Base-by-base conservation (phyloP, 2,888 invertebrate genomes). In the Aleiodes leptofemur region DNA sequence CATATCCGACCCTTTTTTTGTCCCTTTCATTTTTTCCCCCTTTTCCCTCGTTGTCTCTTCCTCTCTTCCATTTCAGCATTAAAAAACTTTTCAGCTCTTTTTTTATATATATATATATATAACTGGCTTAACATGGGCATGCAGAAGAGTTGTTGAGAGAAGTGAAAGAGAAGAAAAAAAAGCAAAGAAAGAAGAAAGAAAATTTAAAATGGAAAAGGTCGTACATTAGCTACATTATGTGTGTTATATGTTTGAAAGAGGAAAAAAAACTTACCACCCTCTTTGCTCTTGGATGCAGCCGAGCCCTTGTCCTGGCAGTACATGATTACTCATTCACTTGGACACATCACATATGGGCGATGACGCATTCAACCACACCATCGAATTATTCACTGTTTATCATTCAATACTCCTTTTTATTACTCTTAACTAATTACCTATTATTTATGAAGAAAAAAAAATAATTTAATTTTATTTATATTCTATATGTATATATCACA, bases 281-380 rank as follows among this genome's bases (percentile, higher is more conserved):
- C 88, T 84, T 88, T 88, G 85, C 85, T 86, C 79, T 87, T 88
- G 68, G 87, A 86, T 82, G 87, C 83, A 78, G 87, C 82, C 78
- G 88, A 87, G 82, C 86, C 83, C 86, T 88, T 88, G 84, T 88
- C 88, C 82, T 86, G 88, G 83, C 87, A 88, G 83, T 88, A 88
- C 88, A 88, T 88, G 86, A 83, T 88, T 87, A 87, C 82, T 88
- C 85, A 87, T 87, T 85, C 83, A 83, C 80, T 84, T 80, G 81
- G 79, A 82, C 80, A 80, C 83, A 86, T 87, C 84, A 86, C 84
- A 86, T 85, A 87, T 85, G 84, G 84, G 85, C 86, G 85, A 78
- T 78, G 79, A 82, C 79, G 77, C 73, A 66, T 76, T 64, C 51
- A 43, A 23, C 69, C 61, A 23, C 56, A 51, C 34, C 23, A 11